Percentiles rank a stretch among this genome's conserved stretches.
These are phyloP conservation scores for Euwallacea similis DNA, from an alignment of 1,140 invertebrate genomes.

Conservation along the genomic window DNA sequence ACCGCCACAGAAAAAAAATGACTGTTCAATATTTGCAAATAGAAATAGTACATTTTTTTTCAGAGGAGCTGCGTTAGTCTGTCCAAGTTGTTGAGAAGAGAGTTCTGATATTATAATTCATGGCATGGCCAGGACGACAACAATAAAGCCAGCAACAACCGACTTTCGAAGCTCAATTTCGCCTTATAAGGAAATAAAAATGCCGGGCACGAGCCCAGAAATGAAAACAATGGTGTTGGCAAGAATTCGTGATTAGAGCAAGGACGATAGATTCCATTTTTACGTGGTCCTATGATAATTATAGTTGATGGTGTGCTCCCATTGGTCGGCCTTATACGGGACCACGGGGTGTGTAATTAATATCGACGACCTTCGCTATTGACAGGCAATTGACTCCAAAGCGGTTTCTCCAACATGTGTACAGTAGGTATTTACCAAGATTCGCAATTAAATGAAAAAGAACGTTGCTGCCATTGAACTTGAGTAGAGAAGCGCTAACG, in stretches of 20 bases:
- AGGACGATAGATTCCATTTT: conserved; percentile 1
- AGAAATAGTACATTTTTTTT: neutral
- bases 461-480: conserved; percentile 11
- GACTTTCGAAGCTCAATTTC: neutral
- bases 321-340: neutral
- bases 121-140: no score
- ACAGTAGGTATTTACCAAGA: no score
- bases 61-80: no score
- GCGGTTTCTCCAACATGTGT: neutral
- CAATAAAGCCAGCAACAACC: neutral
- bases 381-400: neutral
- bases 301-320: neutral
- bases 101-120: no score
- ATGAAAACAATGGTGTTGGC: conserved; percentile 20
- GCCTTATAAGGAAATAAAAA: conserved; percentile 21
- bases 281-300: neutral
- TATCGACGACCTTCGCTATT: no score
- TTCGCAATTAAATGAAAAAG: no score
- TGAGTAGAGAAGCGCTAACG: conserved; percentile 2
- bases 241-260: conserved; percentile 27
- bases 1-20: neutral
- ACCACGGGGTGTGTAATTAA: no score
- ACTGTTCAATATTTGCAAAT: neutral
- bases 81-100: no score
- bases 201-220: conserved; percentile 21